Evolutionary conservation across 2,113 vertebrate species (phyloP), one percentile per base, ranked within the genome.

Genomic region (Lepidiolamprologus cunningtoni): DNA sequence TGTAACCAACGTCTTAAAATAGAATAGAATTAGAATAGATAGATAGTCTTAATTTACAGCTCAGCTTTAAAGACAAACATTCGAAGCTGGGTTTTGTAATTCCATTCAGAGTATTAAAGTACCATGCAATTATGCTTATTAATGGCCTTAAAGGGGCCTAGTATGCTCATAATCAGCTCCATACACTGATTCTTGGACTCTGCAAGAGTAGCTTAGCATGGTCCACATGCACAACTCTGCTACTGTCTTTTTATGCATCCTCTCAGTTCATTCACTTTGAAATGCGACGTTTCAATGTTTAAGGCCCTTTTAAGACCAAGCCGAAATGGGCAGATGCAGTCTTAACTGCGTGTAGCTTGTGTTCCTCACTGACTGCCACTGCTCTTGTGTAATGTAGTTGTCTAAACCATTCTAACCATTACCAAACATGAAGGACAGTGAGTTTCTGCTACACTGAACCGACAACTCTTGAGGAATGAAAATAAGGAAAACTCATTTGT

Each of bases 401-500:
- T 47, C 45, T 47, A 47, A 47, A 47, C 45, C 45, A 47, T 57
- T 2, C 4, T 42, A 61, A 78, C 76, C 89, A 86, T 83, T 91
- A 80, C 21, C 52, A 7, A 19, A 71, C 47, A 58, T 16, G 23
- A 84, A 47, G 23, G 31, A 17, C 21, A 1, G 21, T 2, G 71
- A 7, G 73, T 52, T 78, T 50, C 23, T 52, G n/a, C n/a, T 10
- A 31, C 21, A 3, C 13, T 80, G 28, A 87, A 61, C 50, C 5
- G 5, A n/a, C 53, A 76, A 89, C 54, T 42, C 79, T 68, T 61
- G 9, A 66, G n/a, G 37, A 85, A 80, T 55, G 35, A 85, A 68
- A 82, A 76, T 26, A 78, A 68, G 83, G 61, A 80, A 84, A 84
- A 28, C 9, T 80, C 19, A 55, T 78, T 90, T 47, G 66, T 53